Evolutionary conservation across 1,140 invertebrate species (phyloP).

Genomic region (Battus philenor): DNA sequence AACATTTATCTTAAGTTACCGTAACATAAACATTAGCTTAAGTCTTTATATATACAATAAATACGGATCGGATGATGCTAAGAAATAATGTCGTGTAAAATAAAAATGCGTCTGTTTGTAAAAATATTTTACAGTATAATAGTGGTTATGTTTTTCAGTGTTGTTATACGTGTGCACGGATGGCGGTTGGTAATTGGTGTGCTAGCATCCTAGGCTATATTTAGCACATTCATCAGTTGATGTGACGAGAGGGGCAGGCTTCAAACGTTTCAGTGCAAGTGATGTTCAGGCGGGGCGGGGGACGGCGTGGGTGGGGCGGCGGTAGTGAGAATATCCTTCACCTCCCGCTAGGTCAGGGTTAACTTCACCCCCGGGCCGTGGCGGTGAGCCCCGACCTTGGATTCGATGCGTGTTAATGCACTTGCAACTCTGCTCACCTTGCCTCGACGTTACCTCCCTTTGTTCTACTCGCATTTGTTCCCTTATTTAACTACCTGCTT

Average conservation of each 20-base stretch:
- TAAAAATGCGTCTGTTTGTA: no score
- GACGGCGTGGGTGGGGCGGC: constrained; percentile 45
- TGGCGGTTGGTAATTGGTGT: no score
- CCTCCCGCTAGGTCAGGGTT: constrained; percentile 70
- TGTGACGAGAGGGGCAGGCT: constrained; percentile 43
- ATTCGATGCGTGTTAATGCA: constrained; percentile 55
- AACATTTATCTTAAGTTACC: no score
- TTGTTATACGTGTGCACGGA: no score
- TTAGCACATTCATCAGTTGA: constrained; percentile 26
- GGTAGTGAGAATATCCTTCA: constrained; percentile 72
- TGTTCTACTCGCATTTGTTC: constrained; percentile 10
- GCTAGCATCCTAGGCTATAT: constrained; percentile 4
- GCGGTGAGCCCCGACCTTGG: constrained; percentile 63
- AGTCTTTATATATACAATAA: no score
- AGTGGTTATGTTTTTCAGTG: no score
- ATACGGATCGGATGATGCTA: no score
- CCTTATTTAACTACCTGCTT: no score
- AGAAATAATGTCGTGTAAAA: no score
- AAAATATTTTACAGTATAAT: no score
- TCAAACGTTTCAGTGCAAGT: constrained; percentile 51
- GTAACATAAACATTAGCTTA: no score
- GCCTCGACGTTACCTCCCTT: constrained; percentile 19
- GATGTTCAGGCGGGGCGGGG: constrained; percentile 46
- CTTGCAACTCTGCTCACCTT: constrained; percentile 22
- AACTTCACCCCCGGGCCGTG: constrained; percentile 60